These are phyloP conservation scores for Tapirus terrestris DNA, from an alignment of 2,113 vertebrate species.

Conservation along the genomic window DNA sequence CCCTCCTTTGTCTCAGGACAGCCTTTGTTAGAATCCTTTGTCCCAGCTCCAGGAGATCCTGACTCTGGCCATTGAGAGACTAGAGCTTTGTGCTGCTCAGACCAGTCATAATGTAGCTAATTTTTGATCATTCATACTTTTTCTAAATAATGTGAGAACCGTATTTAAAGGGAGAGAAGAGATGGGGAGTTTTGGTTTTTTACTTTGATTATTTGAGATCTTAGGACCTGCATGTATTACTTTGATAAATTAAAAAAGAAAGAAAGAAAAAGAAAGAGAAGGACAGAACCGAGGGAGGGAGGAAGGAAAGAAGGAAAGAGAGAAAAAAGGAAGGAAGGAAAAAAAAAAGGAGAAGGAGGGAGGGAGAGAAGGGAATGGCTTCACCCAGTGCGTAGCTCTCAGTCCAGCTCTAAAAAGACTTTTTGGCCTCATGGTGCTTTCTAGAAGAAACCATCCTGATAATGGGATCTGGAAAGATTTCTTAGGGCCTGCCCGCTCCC, in stretches of 20 bases:
- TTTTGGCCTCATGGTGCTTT: not conserved
- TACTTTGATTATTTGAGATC: not conserved
- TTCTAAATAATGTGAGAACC: not conserved
- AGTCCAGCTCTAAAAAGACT: not conserved
- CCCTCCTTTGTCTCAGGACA: not conserved
- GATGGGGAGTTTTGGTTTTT: not conserved
- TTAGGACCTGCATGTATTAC: not conserved
- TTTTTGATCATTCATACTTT: not conserved
- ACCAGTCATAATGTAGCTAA: not conserved
- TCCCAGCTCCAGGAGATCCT: not conserved
- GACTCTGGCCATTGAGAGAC: not conserved
- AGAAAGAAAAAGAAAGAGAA: not conserved
- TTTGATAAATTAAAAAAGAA: not conserved
- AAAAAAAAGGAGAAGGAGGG: no score
- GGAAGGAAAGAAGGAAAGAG: not conserved
- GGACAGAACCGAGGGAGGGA: no score
- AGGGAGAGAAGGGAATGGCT: not conserved
- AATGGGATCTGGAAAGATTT: not conserved
- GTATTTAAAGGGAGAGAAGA: not conserved
- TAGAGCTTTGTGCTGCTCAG: not conserved
- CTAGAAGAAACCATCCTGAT: not conserved
- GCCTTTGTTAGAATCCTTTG: conserved; percentile 20
- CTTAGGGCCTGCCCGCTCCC: not conserved
- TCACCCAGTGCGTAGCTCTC: not conserved
- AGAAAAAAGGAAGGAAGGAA: not conserved